phyloP scores from a whole-genome alignment of 2,797 vertebrate genomes.

The Alosa sapidissima region DNA sequence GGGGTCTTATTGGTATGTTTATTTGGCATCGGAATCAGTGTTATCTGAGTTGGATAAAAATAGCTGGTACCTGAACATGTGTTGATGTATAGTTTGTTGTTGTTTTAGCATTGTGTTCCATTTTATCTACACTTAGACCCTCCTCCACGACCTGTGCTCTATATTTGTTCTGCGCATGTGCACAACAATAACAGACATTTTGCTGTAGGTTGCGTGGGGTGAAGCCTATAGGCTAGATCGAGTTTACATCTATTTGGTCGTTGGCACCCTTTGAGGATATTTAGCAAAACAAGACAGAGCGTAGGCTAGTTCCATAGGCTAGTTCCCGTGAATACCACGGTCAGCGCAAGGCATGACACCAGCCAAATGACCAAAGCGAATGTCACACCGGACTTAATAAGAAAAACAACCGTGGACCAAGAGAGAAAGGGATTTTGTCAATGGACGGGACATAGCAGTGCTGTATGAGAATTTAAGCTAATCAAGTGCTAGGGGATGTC shows the following conservation, averaged over 20 bases:
- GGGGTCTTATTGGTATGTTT: too few relatives aligned
- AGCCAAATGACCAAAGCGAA: background rate
- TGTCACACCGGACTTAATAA: background rate
- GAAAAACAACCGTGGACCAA: background rate
- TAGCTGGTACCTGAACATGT: background rate
- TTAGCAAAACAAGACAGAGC: background rate
- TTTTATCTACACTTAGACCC: background rate
- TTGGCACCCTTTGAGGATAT: background rate
- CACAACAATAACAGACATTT: background rate
- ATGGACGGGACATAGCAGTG: conserved; percentile 5
- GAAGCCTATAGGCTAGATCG: background rate
- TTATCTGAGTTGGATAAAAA: background rate
- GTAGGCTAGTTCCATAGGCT: background rate
- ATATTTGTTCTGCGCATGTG: conserved; percentile 51
- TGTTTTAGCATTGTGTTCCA: background rate
- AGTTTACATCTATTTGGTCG: background rate
- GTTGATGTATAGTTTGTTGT: background rate
- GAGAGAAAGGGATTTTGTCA: background rate
- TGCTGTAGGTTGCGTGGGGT: background rate
- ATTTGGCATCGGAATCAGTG: background rate
- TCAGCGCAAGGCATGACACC: background rate
- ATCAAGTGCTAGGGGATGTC: background rate
- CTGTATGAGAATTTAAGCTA: background rate
- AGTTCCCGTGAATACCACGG: background rate
- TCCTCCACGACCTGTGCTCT: conserved; percentile 48